Base-by-base conservation (phyloP, 2,797 vertebrate genomes). In the Toxotes lorentzi region DNA sequence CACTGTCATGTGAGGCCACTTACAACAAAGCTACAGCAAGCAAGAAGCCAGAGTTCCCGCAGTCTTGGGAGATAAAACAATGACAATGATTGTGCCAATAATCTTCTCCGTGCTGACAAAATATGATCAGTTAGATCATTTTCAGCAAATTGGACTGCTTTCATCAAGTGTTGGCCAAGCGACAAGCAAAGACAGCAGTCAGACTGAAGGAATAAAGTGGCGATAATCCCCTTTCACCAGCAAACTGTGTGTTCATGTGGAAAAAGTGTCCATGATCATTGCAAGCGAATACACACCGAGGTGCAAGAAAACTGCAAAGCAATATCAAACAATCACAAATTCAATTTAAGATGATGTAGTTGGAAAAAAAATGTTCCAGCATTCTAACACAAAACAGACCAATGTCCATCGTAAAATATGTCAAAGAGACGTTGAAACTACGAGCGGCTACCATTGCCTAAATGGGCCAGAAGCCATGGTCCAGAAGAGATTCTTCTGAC, bases 1-100 rank as follows among this genome's bases (percentile, higher is more conserved):
- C 69, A 78, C 30, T 43, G 32, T 68, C n/a, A 51, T 40, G 41
- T 17, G 47, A 50, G 60, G 16, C 48, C 38, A 51, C 40, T 17
- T 51, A 34, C 34, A 73, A 60, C 34, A 73, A 38, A 58, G 12
- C 11, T 7, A 38, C 23, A 17, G 5, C 16, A 13, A 63, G 35
- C 9, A 67, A 45, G 40, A 67, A 21, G 7, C 34, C 0, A 8
- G 5, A 68, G 7, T 40, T 32, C 5, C 27, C 17, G 51, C 23
- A 7, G 12, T 50, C n/a, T 59, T 27, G 3, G 2, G 9, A 48
- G 47, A 34, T 32, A 23, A 68, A 57, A 41, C n/a, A 58, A 38
- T 47, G 35, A 40, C 8, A 51, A 34, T n/a, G 3, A 53, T 19
- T 34, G 45, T 43, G 45, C 10, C 47, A 58, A 51, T 21, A n/a